Evolutionary conservation across 2,113 vertebrate species (phyloP).

Genomic region (Erythrolamprus reginae): DNA sequence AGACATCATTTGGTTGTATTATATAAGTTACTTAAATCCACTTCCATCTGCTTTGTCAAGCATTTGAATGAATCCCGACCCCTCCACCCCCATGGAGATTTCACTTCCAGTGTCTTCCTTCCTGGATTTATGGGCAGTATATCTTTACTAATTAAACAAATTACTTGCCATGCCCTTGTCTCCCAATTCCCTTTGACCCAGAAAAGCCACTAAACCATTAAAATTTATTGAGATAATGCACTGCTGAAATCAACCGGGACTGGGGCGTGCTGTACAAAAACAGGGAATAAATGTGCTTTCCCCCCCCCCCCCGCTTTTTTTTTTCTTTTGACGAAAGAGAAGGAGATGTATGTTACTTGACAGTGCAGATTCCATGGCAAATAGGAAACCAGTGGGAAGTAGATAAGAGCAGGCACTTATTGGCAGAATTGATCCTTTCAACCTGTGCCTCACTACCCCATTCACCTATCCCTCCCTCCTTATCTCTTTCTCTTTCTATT

Average conservation of each 20-base stretch:
- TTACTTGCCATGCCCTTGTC: not conserved
- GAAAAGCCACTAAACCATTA: not conserved
- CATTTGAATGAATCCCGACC: not conserved
- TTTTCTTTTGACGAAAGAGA: not conserved
- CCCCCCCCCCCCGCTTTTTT: too few relatives aligned
- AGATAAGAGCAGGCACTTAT: not conserved
- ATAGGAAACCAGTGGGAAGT: not conserved
- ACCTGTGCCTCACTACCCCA: not conserved
- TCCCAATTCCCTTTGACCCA: not conserved
- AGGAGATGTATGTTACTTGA: not conserved
- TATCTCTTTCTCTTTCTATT: not conserved
- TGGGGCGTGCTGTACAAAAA: not conserved
- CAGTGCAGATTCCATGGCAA: not conserved
- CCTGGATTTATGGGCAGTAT: not conserved
- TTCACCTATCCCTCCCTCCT: not conserved
- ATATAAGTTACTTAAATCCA: not conserved
- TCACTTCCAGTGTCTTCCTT: not conserved
- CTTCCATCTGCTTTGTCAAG: not conserved
- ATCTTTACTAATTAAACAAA: not conserved
- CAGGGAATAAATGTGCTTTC: not conserved
- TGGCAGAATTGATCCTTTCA: not conserved
- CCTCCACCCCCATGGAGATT: not conserved
- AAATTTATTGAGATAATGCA: not conserved
- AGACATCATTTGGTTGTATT: too few relatives aligned
- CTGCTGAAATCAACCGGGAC: not conserved